Percentiles rank a stretch among this genome's conserved stretches.
phyloP scores from a whole-genome alignment of 2,888 invertebrate species.

The Tromatobia lineatoria region DNA sequence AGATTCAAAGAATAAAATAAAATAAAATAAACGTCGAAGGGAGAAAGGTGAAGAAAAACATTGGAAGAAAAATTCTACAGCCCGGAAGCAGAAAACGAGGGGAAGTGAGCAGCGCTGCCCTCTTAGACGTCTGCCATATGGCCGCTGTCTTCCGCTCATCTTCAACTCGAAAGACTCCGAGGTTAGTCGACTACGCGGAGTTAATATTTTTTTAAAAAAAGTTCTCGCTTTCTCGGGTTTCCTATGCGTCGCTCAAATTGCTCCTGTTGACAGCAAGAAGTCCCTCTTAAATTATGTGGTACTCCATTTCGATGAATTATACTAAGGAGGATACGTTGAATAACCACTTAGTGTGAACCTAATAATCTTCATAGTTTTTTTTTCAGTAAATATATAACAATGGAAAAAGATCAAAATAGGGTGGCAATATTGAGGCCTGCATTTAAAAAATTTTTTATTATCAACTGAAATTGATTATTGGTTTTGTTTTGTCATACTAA shows the following conservation, averaged over 20 bases:
- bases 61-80: conserved; percentile 53
- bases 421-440: too few species aligned
- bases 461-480: too few species aligned
- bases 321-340: background rate
- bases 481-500: too few species aligned
- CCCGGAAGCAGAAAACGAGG: conserved; percentile 28
- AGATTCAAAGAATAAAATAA: background rate
- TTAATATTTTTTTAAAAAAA: conserved; percentile 64
- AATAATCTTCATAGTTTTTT: too few species aligned
- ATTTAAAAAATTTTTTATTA: too few species aligned
- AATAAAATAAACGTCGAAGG: conserved; percentile 23
- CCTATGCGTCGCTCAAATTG: conserved; percentile 18
- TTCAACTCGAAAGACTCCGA: conserved; percentile 24
- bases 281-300: background rate
- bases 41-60: conserved; percentile 60
- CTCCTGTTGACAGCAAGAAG: background rate
- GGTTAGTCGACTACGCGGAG: conserved; percentile 31
- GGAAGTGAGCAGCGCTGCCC: conserved; percentile 20
- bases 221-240: conserved; percentile 58
- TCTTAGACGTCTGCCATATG: conserved; percentile 72
- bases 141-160: conserved; percentile 58
- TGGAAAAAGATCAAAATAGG: too few species aligned
- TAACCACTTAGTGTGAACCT: too few species aligned
- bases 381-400: too few species aligned
- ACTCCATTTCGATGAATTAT: background rate